Evolutionary conservation across 2,797 vertebrate species (phyloP).

Genomic region (Sebastes glaucus): DNA sequence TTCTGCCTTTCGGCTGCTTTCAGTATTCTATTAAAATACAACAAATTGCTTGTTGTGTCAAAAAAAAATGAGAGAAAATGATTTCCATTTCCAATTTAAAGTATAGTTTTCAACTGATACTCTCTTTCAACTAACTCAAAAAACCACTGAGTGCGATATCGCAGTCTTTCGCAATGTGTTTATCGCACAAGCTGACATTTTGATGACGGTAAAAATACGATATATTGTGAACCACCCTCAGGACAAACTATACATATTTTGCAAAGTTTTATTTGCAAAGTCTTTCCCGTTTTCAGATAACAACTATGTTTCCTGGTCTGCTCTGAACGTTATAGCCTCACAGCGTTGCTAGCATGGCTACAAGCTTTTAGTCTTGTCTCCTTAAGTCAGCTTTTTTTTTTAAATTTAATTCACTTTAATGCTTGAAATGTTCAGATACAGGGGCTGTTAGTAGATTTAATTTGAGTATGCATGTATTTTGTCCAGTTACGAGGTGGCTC

Average conservation of each 20-base stretch:
- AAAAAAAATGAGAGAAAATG: accelerated
- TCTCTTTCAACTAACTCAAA: no score
- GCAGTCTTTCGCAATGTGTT: no score
- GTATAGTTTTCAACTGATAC: no score
- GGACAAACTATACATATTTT: no score
- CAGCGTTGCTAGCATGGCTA: neutral
- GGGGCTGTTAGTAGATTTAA: neutral
- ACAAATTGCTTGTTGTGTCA: no score
- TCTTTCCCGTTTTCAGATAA: neutral
- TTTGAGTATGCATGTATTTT: neutral
- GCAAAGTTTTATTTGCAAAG: neutral
- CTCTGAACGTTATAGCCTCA: neutral
- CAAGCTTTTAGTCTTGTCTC: neutral
- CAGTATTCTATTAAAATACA: no score
- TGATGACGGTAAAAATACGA: accelerated
- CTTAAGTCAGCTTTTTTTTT: neutral
- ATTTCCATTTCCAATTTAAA: no score
- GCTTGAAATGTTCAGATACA: neutral
- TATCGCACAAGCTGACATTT: no score
- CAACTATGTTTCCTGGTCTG: neutral
- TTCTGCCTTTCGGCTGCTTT: no score
- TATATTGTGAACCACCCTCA: no score
- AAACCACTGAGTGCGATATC: no score
- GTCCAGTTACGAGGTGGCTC: constrained; percentile 93
- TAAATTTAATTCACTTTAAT: neutral